Conservation (phyloP, 2,888 invertebrate genomes). For the Aspidiotus rigidus region DNA sequence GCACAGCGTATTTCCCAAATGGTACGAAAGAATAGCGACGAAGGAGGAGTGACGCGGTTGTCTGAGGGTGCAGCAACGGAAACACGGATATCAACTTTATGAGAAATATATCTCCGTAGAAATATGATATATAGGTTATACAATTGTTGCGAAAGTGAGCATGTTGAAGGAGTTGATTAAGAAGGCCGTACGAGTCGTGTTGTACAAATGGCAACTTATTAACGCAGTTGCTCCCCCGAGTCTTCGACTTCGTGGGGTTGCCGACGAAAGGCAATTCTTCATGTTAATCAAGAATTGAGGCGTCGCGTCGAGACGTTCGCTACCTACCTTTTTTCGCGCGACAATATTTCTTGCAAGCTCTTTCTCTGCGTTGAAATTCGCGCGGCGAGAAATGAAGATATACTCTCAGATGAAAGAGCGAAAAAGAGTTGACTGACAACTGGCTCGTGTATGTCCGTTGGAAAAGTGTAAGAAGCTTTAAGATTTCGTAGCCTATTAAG, state of each 20-base stretch:
- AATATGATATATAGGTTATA: slow-evolving; percentile 31
- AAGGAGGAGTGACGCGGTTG: not conserved
- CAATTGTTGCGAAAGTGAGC: slow-evolving; percentile 19
- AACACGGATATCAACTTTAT: slow-evolving; percentile 17
- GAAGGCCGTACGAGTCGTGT: slow-evolving; percentile 26
- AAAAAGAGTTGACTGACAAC: not conserved
- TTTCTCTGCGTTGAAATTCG: not conserved
- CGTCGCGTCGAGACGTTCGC: slow-evolving; percentile 26
- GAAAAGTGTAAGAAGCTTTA: slow-evolving; percentile 3
- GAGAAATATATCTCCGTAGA: slow-evolving; percentile 19
- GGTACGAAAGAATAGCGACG: too few species aligned
- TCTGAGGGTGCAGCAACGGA: not conserved
- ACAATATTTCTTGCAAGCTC: not conserved
- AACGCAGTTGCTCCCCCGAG: slow-evolving; percentile 32
- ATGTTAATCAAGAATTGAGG: slow-evolving; percentile 28
- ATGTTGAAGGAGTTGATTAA: slow-evolving; percentile 33
- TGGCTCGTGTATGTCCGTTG: too few species aligned
- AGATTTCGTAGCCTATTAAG: slow-evolving; percentile 7
- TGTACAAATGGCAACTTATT: slow-evolving; percentile 34
- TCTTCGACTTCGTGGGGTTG: slow-evolving; percentile 26
- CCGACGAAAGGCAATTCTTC: slow-evolving; percentile 33
- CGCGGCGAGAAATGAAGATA: not conserved
- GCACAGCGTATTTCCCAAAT: too few species aligned
- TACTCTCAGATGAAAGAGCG: not conserved
- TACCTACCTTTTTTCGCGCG: slow-evolving; percentile 2